Conservation (phyloP, 2,113 vertebrate genomes). For the Tyrannus savana region DNA sequence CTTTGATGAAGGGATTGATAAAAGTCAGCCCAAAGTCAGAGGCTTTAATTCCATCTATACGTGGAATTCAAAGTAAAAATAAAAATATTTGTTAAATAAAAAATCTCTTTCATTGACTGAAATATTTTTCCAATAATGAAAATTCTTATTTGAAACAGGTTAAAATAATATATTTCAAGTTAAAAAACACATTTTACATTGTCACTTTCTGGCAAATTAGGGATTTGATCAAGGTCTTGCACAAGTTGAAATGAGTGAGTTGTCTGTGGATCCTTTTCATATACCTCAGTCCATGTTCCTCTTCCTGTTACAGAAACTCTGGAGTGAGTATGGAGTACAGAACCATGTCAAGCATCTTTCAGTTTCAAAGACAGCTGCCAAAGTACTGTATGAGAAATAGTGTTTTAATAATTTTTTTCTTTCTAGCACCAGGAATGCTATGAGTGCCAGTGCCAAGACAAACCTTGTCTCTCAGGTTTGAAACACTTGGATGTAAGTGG, state of each 20-base stretch:
- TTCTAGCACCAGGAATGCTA: background rate
- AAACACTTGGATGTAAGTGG: background rate
- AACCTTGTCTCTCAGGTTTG: background rate
- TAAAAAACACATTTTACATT: background rate
- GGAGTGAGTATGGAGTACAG: background rate
- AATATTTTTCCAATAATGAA: background rate
- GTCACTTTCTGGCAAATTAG: background rate
- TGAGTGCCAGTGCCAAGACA: background rate
- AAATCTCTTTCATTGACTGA: background rate
- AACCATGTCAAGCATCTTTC: background rate
- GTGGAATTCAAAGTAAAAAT: background rate
- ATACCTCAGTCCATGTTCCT: background rate
- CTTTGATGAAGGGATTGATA: background rate
- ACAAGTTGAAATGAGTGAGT: background rate
- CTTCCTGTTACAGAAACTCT: background rate
- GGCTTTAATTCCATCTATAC: background rate
- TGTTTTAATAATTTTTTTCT: background rate
- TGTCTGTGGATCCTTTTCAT: background rate
- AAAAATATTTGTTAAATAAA: background rate
- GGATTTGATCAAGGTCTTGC: background rate
- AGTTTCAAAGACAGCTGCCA: background rate
- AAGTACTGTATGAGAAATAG: background rate
- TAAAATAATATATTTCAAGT: background rate
- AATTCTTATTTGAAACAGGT: background rate
- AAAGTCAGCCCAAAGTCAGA: background rate